Evolutionary conservation across 30 jellyfish, hydroid and myxozoan species (phyloP).

Genomic region (Nemopilema nomurai): DNA sequence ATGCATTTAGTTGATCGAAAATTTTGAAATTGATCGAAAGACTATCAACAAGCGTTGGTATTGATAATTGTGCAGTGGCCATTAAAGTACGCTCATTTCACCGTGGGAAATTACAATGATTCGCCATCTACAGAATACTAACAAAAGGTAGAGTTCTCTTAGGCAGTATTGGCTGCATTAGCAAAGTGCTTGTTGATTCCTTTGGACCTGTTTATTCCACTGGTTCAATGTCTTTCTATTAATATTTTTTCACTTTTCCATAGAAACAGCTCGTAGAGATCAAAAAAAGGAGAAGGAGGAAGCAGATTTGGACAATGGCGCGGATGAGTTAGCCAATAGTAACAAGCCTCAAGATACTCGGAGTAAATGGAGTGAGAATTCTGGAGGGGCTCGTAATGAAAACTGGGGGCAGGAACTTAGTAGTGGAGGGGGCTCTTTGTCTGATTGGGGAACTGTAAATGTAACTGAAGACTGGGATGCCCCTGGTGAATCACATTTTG

Average conservation of each 20-base stretch:
- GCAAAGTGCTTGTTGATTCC: no score
- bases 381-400: slow-evolving; percentile 31
- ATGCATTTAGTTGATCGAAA: no score
- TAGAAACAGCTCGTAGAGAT: slow-evolving; percentile 18
- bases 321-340: slow-evolving; percentile 9
- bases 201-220: no score
- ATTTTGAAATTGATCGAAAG: no score
- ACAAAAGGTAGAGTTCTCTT: no score
- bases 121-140: no score
- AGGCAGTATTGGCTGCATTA: no score
- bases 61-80: no score
- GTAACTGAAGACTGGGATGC: slow-evolving; percentile 94
- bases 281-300: slow-evolving; percentile 20
- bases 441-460: slow-evolving; percentile 88
- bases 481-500: slow-evolving; percentile 44
- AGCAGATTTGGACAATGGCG: slow-evolving; percentile 34
- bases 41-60: no score
- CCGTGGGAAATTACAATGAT: no score
- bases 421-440: slow-evolving; percentile 36
- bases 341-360: slow-evolving; percentile 8
- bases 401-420: slow-evolving; percentile 72
- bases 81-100: no score
- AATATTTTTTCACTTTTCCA: neutral
- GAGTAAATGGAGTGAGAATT: slow-evolving; percentile 45
- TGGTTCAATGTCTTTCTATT: neutral